Conservation (phyloP, 1,140 invertebrate genomes). For the Drosophila serrata region DNA sequence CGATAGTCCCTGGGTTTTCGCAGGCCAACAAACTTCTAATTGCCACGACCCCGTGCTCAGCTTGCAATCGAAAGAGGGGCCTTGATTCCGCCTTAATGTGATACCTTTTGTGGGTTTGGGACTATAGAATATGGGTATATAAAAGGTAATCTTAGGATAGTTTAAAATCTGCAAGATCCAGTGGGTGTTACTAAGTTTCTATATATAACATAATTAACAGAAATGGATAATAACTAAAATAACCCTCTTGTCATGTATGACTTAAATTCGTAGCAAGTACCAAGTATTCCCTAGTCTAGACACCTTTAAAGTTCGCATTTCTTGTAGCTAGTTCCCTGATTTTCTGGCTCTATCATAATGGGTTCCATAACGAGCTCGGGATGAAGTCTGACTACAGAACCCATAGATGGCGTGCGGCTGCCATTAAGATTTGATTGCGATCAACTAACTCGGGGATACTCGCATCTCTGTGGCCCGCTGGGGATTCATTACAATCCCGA, state of each 20-base stretch:
- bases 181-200: no score
- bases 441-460: slow-evolving; percentile 37
- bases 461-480: slow-evolving; percentile 33
- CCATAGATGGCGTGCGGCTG: slow-evolving; percentile 50
- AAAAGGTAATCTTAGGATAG: neutral
- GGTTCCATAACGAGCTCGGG: slow-evolving; percentile 48
- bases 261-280: neutral
- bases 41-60: slow-evolving; percentile 42
- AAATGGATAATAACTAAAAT: no score
- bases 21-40: slow-evolving; percentile 80
- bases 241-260: no score
- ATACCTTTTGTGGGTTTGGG: slow-evolving; percentile 1
- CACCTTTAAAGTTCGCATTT: neutral
- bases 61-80: slow-evolving; percentile 58
- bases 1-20: slow-evolving; percentile 34
- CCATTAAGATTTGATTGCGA: slow-evolving; percentile 68
- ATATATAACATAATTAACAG: no score
- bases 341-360: slow-evolving; percentile 36
- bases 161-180: neutral
- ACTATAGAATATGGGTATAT: neutral
- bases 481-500: slow-evolving; percentile 23
- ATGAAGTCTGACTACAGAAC: slow-evolving; percentile 12
- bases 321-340: slow-evolving; percentile 13
- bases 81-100: slow-evolving; percentile 11
- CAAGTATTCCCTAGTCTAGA: neutral